Percentiles rank a stretch among this genome's conserved stretches.
These are phyloP conservation scores for Tetranychus piercei DNA, from an alignment of 2,888 invertebrate genomes.

Conservation along the genomic window DNA sequence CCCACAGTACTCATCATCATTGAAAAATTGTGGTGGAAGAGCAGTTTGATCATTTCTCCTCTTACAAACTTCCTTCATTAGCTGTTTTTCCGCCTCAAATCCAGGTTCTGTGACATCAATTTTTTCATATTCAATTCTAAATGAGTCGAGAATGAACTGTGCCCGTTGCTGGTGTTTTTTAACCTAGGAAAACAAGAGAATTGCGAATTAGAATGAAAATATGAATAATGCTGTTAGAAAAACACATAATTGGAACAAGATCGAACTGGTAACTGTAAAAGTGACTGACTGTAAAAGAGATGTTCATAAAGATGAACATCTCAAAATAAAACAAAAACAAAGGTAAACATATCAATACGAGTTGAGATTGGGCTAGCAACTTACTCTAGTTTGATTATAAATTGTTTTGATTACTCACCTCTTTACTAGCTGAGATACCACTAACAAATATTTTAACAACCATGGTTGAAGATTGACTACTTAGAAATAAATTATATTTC, in stretches of 20 bases:
- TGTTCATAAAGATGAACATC: not conserved
- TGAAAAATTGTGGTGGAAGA: slow-evolving; percentile 82
- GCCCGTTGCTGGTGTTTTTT: slow-evolving; percentile 88
- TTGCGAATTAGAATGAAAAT: not conserved
- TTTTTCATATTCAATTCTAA: slow-evolving; percentile 65
- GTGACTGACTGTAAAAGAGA: not conserved
- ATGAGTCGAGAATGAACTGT: slow-evolving; percentile 75
- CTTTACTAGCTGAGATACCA: slow-evolving; percentile 81
- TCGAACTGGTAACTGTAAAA: not conserved
- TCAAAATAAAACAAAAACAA: not conserved
- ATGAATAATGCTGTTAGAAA: not conserved
- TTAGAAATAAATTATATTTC: not conserved
- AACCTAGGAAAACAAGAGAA: slow-evolving; percentile 43
- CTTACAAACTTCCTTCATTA: slow-evolving; percentile 62
- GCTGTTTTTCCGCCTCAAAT: slow-evolving; percentile 64
- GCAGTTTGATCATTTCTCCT: slow-evolving; percentile 52
- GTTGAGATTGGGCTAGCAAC: not conserved
- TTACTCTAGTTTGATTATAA: not conserved
- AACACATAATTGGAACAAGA: not conserved
- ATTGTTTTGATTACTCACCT: slow-evolving; percentile 44
- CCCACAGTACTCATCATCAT: slow-evolving; percentile 77
- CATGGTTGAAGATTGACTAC: slow-evolving; percentile 38
- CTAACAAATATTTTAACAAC: slow-evolving; percentile 76
- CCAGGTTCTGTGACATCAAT: slow-evolving; percentile 90
- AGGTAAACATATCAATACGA: not conserved